Base-by-base conservation (phyloP, 2,113 vertebrate species). In the Sinocyclocheilus anophthalmus region DNA sequence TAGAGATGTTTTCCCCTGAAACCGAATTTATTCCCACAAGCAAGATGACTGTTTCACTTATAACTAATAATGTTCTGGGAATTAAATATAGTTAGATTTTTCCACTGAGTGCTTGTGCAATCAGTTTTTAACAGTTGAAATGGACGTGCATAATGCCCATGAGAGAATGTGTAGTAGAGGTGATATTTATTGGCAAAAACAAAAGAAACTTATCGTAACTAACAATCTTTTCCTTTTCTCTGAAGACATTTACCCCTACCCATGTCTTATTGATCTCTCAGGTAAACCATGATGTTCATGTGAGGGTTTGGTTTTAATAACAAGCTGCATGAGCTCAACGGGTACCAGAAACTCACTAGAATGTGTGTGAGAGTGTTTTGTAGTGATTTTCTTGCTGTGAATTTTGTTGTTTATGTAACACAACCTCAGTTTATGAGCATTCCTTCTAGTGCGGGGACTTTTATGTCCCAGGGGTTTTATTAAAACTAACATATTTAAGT, bases 181-280 rank as follows among this genome's bases (percentile, higher is more conserved):
- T 22, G 26, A 57, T 10, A 33, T 33, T 20, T 65, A 3, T 63
- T 13, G 18, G n/a, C 0, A n/a, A 13, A 61, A n/a, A n/a, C n/a
- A n/a, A n/a, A n/a, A 24, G 4, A 14, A 80, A 11, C 20, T 24
- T 45, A 85, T 24, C 33, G 85, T 8, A 42, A 72, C 9, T 53
- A 85, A 86, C 91, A 33, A n/a, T 76, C 24, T 88, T 86, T 89
- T 72, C 90, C 81, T 91, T 69, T 85, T 83, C 45, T 84, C 84
- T 87, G 88, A 94, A 96, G 95, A 92, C 89, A 93, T 94, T 91
- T 94, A 92, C 91, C 95, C 94, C 1, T 96, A 95, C 86, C 95
- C 95, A n/a, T 95, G 94, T 92, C 92, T 96, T 89, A 94, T 93
- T 67, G 94, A 95, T 89, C 89, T 90, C 81, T 88, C 94, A 95